Percentiles rank a stretch among this genome's conserved stretches.
Evolutionary conservation across 2,888 invertebrate species (phyloP).

Genomic region (Acanthopleura granulata): DNA sequence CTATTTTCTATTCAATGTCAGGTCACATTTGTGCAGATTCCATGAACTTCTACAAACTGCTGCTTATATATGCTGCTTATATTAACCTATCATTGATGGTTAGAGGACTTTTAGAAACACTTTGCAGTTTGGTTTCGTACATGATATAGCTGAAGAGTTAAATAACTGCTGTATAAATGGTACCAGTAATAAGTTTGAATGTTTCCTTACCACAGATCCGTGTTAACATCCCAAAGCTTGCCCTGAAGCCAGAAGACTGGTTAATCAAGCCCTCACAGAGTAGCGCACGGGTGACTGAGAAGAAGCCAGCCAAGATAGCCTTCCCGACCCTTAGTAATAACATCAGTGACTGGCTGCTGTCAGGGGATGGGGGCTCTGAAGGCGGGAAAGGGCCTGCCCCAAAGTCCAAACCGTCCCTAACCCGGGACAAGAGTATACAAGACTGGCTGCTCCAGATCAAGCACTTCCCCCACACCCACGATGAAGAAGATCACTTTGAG

Average conservation of each 20-base stretch:
- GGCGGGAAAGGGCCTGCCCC: not conserved
- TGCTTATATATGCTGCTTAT: no score
- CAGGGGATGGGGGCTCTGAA: not conserved
- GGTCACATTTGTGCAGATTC: no score
- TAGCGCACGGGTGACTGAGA: not conserved
- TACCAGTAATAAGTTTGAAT: not conserved
- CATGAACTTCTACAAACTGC: no score
- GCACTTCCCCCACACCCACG: not conserved
- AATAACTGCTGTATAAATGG: no score
- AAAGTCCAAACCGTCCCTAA: not conserved
- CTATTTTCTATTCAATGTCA: no score
- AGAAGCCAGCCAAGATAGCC: not conserved
- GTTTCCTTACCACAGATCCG: not conserved
- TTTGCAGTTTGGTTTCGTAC: no score
- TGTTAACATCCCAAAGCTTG: constrained; percentile 5
- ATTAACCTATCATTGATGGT: no score
- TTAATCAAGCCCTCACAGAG: not conserved
- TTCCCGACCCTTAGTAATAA: constrained; percentile 1
- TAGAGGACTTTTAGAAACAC: no score
- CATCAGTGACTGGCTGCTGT: not conserved
- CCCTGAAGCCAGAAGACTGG: constrained; percentile 3
- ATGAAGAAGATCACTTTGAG: constrained; percentile 15
- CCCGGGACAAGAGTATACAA: constrained; percentile 3
- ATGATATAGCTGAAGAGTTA: no score
- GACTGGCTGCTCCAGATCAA: constrained; percentile 12